Conservation (phyloP, 1,140 invertebrate species). For the Sitodiplosis mosellana region DNA sequence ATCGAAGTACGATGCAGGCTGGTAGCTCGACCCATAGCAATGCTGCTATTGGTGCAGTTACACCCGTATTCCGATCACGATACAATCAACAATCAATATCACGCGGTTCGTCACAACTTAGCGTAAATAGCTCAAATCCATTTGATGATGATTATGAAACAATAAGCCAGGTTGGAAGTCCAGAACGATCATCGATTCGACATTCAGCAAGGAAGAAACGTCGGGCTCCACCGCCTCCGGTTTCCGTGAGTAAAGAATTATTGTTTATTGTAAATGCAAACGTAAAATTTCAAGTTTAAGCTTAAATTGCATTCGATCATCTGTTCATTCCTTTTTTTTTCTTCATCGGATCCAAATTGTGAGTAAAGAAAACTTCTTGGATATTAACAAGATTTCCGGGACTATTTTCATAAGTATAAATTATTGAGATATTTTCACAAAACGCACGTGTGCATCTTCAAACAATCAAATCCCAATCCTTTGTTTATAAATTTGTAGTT, state of each 20-base stretch:
- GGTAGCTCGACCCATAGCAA: constrained; percentile 13
- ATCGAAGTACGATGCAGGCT: constrained; percentile 14
- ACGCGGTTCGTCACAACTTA: constrained; percentile 28
- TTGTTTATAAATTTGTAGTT: no score
- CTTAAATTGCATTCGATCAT: no score
- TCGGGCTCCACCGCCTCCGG: constrained; percentile 27
- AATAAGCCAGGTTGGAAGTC: constrained; percentile 1
- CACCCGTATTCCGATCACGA: constrained; percentile 27
- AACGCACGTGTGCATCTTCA: no score
- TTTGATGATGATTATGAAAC: constrained; percentile 28
- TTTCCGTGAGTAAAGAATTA: constrained; percentile 15
- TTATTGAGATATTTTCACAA: no score
- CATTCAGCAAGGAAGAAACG: constrained; percentile 29
- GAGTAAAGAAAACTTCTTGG: no score
- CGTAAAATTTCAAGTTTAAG: no score
- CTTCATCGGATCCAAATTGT: no score
- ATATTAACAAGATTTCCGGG: no score
- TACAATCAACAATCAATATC: constrained; percentile 21
- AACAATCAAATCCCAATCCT: no score
- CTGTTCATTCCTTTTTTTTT: no score
- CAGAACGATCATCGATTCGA: neutral
- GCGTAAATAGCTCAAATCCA: constrained; percentile 32
- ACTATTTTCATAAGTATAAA: no score
- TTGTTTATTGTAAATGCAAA: no score
- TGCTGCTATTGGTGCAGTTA: constrained; percentile 30